A percentile compares a stretch with the other conserved stretches of the same genome.
Evolutionary conservation across 1,140 invertebrate genomes (phyloP).

Genomic region (Hyposmocoma kahamanoa): DNA sequence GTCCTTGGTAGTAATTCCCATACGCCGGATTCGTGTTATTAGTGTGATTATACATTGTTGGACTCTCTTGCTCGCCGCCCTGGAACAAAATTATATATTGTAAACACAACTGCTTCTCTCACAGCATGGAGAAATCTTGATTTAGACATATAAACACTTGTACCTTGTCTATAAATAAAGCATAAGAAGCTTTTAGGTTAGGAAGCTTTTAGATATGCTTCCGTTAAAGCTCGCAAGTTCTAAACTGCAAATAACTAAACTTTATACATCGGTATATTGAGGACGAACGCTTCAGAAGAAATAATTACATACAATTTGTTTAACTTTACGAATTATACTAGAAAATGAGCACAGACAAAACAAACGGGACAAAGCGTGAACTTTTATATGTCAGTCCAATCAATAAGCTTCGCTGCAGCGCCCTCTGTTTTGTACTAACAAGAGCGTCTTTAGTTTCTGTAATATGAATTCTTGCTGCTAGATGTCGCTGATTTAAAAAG

Average conservation of each 20-base stretch:
- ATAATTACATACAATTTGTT: neutral
- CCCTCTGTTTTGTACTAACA: too few species aligned
- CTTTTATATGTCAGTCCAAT: neutral
- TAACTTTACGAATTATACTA: neutral
- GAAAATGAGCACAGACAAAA: neutral
- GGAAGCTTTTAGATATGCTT: neutral
- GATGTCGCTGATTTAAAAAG: too few species aligned
- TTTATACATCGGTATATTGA: too few species aligned
- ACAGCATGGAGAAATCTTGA: neutral
- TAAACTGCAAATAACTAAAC: too few species aligned
- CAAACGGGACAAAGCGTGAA: neutral
- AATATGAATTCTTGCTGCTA: too few species aligned
- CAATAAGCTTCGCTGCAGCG: neutral
- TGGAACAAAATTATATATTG: too few species aligned
- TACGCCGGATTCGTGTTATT: slow-evolving; percentile 65
- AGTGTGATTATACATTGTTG: slow-evolving; percentile 61
- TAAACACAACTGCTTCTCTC: too few species aligned
- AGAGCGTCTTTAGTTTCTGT: too few species aligned
- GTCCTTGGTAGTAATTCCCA: slow-evolving; percentile 77
- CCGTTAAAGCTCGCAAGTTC: too few species aligned
- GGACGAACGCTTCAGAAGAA: too few species aligned
- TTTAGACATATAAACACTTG: neutral
- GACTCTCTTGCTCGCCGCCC: slow-evolving; percentile 64
- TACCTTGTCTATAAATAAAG: slow-evolving; percentile 8
- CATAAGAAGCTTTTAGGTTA: neutral